A percentile compares a stretch with the other conserved stretches of the same genome.
phyloP scores from a whole-genome alignment of 2,888 invertebrate species.

The Apodemia mormo region DNA sequence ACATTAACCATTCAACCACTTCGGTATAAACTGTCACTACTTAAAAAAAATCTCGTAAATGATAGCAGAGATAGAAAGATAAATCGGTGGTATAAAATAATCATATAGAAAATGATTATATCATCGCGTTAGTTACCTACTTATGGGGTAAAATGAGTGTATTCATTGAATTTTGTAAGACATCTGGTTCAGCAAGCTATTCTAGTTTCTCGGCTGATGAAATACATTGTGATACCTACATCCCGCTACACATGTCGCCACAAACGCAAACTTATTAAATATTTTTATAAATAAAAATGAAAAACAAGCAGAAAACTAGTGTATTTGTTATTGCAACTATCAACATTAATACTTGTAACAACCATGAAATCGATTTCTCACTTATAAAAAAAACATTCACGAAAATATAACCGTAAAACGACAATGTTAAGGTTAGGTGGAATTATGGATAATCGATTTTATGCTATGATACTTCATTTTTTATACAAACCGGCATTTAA shows the following conservation, averaged over 20 bases:
- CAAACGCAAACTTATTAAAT: not conserved
- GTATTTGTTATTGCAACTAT: not conserved
- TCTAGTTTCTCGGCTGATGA: too few relatives aligned
- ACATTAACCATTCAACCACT: too few relatives aligned
- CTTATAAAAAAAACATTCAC: constrained; percentile 3
- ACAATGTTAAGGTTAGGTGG: constrained; percentile 15
- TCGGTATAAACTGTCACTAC: too few relatives aligned
- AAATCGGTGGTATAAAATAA: too few relatives aligned
- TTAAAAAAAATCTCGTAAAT: too few relatives aligned
- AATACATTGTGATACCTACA: too few relatives aligned
- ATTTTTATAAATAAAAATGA: not conserved
- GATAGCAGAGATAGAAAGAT: too few relatives aligned
- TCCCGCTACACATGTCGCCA: not conserved
- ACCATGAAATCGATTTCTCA: not conserved
- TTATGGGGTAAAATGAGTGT: too few relatives aligned
- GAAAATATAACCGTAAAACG: not conserved
- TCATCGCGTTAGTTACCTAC: too few relatives aligned
- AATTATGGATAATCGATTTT: constrained; percentile 15
- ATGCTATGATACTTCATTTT: constrained; percentile 9
- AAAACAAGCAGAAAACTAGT: not conserved
- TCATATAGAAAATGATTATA: too few relatives aligned
- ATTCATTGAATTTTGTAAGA: too few relatives aligned
- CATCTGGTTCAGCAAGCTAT: too few relatives aligned
- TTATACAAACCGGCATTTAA: constrained; percentile 6
- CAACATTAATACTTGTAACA: not conserved